Percentiles rank a stretch among this genome's conserved stretches.
These are phyloP conservation scores for Knipowitschia caucasica DNA, from an alignment of 2,797 vertebrate species.

Conservation along the genomic window DNA sequence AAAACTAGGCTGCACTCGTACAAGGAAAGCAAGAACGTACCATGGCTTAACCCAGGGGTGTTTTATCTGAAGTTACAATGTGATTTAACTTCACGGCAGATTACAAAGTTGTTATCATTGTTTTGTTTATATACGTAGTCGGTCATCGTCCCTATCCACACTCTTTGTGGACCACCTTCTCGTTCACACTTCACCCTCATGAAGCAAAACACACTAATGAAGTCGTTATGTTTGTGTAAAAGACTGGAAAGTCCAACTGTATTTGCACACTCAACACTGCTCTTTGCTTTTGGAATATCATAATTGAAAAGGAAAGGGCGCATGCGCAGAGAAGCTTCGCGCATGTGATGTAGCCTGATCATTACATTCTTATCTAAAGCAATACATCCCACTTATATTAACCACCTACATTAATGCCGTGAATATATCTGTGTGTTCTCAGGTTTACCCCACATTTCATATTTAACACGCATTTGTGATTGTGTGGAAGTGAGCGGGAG, in stretches of 20 bases:
- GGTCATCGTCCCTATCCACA: neutral
- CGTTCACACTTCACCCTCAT: neutral
- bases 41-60: neutral
- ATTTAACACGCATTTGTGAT: too few relatives aligned
- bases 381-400: too few relatives aligned
- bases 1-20: too few relatives aligned
- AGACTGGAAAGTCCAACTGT: neutral
- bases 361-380: neutral
- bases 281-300: neutral
- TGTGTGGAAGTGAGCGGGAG: constrained; percentile 46
- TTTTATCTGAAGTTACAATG: neutral
- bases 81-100: neutral
- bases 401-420: too few relatives aligned
- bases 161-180: constrained; percentile 1
- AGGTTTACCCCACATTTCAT: too few relatives aligned
- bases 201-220: neutral
- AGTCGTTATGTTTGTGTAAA: neutral
- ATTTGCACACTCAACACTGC: neutral
- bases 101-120: neutral
- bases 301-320: neutral
- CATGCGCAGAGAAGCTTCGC: neutral
- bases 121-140: neutral
- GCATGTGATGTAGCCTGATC: too few relatives aligned
- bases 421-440: too few relatives aligned
- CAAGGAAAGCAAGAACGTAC: neutral